Base-by-base conservation (phyloP, 1,140 invertebrate species). In the Andricus grossulariae region DNA sequence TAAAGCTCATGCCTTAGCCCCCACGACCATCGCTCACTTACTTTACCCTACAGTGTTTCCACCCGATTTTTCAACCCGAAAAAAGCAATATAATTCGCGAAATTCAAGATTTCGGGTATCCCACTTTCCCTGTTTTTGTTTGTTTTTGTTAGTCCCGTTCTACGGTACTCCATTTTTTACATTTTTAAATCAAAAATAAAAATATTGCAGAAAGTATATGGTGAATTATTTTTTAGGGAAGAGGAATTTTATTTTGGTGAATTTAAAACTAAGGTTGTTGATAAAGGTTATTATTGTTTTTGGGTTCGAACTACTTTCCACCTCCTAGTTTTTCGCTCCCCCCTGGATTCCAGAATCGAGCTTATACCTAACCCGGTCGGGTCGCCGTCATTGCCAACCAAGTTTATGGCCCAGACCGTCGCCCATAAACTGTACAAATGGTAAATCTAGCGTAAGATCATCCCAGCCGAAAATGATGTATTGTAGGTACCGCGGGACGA, bases 401-500 rank as follows among this genome's bases (percentile, higher is more conserved):
- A 92, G 90, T 92, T 92, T 92, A 91, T 92, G 87, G 89, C 88
- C 83, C 88, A 90, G 89, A 90, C 89, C 89, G 86, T 86, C 87
- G 88, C 81, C 89, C 90, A 89, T 91, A 91, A 91, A 91, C 88
- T 90, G 87, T 90, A 87, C 89, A 88, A 91, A 91, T 91, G 90
- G 89, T 91, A 91, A 91, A 92, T 92, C 90, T 91, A 91, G 85
- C 90, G 90, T 90, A 89, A 91, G 89, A 90, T 89, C 90, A 91
- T 90, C 85, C 90, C 90, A 91, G 88, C 90, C 89, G 90, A 92
- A 91, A 91, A 91, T 91, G 91, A 91, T 91, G 88, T 91, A 92
- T 92, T 87, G 89, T 88, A 85, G 85, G 85, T 89, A 80, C 77
- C 81, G 82, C 79, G 82, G 82, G 78, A 88, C 83, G 81, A 79